Evolutionary conservation across 2,113 vertebrate genomes (phyloP).

Genomic region (Upupa epops): DNA sequence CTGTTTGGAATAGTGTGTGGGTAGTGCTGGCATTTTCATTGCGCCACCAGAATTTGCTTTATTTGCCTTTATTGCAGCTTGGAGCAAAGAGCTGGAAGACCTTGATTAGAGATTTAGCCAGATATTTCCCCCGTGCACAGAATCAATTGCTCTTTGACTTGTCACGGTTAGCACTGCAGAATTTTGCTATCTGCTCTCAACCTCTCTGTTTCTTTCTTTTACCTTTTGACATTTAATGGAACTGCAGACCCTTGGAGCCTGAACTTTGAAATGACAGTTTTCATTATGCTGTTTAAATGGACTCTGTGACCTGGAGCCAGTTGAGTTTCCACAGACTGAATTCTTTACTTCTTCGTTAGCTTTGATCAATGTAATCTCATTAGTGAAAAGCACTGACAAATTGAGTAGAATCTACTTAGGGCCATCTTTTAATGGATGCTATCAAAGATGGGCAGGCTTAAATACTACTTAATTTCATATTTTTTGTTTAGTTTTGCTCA

Average conservation of each 20-base stretch:
- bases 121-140: not conserved
- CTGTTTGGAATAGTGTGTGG: rapidly evolving
- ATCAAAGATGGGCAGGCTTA: conserved; percentile 35
- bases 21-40: not conserved
- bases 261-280: conserved; percentile 24
- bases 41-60: not conserved
- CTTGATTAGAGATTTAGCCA: not conserved
- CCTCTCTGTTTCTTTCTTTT: not conserved
- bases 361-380: conserved; percentile 58
- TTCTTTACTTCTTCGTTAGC: conserved; percentile 30
- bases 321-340: conserved; percentile 4
- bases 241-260: conserved; percentile 1
- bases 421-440: conserved; percentile 30
- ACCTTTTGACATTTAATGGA: conserved; percentile 17
- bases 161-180: not conserved
- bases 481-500: conserved; percentile 48
- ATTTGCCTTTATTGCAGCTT: not conserved
- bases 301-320: conserved; percentile 27
- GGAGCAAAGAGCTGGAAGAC: not conserved
- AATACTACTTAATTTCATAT: conserved; percentile 55
- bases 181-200: not conserved
- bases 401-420: conserved; percentile 28
- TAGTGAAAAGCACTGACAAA: conserved; percentile 44
- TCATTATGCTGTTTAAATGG: not conserved
- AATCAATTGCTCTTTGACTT: not conserved